Conservation (phyloP, 2,888 invertebrate species). For the Heliconius hortense region DNA sequence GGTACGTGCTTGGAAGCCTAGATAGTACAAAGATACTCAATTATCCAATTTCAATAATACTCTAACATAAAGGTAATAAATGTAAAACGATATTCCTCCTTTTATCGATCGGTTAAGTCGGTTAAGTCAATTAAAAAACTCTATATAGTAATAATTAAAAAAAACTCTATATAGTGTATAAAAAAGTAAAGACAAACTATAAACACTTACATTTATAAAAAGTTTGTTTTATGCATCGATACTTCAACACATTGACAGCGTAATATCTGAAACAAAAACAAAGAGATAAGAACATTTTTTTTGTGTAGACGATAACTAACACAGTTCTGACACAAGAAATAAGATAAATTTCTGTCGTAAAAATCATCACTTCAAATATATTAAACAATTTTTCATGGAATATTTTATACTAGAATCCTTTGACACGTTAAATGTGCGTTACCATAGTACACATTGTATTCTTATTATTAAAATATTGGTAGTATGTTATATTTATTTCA, state of each 20-base stretch:
- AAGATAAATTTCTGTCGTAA: constrained; percentile 4
- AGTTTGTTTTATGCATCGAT: constrained; percentile 51
- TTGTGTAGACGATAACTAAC: constrained; percentile 1
- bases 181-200: background rate
- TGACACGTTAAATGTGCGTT: too few species aligned
- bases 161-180: too few species aligned
- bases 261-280: constrained; percentile 59
- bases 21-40: too few species aligned
- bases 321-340: constrained; percentile 11
- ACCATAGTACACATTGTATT: too few species aligned
- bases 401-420: too few species aligned
- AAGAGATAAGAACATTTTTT: constrained; percentile 6
- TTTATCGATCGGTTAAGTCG: background rate
- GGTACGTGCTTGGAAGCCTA: background rate
- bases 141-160: too few species aligned
- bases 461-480: too few species aligned
- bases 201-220: constrained; percentile 70
- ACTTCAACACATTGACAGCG: constrained; percentile 49
- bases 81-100: too few species aligned
- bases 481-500: too few species aligned
- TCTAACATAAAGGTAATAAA: too few species aligned
- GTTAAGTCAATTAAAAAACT: background rate
- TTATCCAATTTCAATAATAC: too few species aligned
- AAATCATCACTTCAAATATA: background rate
- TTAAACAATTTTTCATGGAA: too few species aligned